A percentile compares a stretch with the other conserved stretches of the same genome.
These are phyloP conservation scores for Astyanax mexicanus DNA, from an alignment of 2,797 vertebrate species.

Conservation along the genomic window DNA sequence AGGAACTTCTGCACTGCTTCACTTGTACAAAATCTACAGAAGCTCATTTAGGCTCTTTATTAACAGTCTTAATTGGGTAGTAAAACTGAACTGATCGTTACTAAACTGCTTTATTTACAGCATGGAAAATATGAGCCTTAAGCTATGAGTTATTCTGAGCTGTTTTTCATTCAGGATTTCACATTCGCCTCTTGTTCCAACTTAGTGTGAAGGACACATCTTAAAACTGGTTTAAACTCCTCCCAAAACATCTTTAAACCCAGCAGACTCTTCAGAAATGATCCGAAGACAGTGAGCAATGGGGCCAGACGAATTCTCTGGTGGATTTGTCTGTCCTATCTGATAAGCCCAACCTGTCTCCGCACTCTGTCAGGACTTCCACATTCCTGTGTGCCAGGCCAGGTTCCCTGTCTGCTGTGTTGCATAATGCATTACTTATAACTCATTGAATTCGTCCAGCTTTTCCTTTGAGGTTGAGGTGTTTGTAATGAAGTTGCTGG, in stretches of 20 bases:
- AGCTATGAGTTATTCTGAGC: neutral
- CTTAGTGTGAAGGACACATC: neutral
- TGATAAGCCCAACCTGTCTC: constrained; percentile 19
- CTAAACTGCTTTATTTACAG: too few species aligned
- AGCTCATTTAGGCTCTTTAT: neutral
- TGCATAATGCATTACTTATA: constrained; percentile 7
- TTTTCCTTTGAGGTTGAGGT: neutral
- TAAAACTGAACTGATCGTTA: neutral
- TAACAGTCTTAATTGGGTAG: neutral
- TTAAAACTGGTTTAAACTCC: neutral
- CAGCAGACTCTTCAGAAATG: neutral
- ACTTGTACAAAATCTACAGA: too few species aligned
- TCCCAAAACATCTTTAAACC: neutral
- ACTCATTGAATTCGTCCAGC: neutral
- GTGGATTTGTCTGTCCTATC: constrained; percentile 10
- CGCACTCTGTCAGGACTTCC: constrained; percentile 7
- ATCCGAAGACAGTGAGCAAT: constrained; percentile 5
- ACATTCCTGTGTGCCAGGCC: constrained; percentile 26
- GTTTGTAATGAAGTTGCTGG: neutral
- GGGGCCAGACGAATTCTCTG: constrained; percentile 5
- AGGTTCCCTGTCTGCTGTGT: constrained; percentile 1
- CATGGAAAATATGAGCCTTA: neutral
- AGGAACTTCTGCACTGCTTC: too few species aligned
- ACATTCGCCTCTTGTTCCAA: neutral
- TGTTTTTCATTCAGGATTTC: constrained; percentile 1